Evolutionary conservation across 2,888 invertebrate genomes (phyloP), one percentile per base, ranked within the genome.

Genomic region (Eupithecia subumbrata): DNA sequence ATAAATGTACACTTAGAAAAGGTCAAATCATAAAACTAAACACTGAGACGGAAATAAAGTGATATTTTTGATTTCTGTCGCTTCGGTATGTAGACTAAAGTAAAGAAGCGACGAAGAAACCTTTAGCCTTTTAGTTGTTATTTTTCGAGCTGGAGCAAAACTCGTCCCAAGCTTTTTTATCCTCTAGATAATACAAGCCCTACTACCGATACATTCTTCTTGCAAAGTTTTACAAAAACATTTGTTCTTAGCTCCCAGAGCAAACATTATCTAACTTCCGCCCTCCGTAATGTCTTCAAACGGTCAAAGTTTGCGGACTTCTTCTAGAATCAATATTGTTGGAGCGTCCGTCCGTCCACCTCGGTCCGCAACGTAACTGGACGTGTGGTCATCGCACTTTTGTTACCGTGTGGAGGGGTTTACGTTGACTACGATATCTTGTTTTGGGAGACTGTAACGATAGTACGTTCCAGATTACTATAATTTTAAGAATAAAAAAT

Each of bases 261-360:
- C 64, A 30, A 64, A 64, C 34, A 64, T 64, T 34, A 64, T 34
- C 64, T 64, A 30, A 30, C 7, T 64, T 30, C 16, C 64, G 25
- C 18, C 5, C 64, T 8, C 34, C 69, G 37, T 52, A 56, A 70
- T 72, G 72, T 77, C 72, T 74, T 72, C 30, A 72, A 72, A 74
- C 77, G 72, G 60, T 72, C 63, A 4, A 34, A 74, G 72, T 70
- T 74, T 66, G 72, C 70, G 25, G 66, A 48, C 77, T 70, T 68
- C 70, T 67, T 72, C 70, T 67, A 72, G 69, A 75, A 78, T 73
- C 77, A 78, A 78, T 78, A 78, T 75, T 75, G 75, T 71, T 69
- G 64, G 37, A 69, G 63, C 22, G 70, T 56, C 69, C 60, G 22
- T 60, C 22, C 60, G 60, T 25, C 60, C 60, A 12, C 18, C 52